Evolutionary conservation across 2,797 vertebrate genomes (phyloP).

Genomic region (Leptatherina wallacei): DNA sequence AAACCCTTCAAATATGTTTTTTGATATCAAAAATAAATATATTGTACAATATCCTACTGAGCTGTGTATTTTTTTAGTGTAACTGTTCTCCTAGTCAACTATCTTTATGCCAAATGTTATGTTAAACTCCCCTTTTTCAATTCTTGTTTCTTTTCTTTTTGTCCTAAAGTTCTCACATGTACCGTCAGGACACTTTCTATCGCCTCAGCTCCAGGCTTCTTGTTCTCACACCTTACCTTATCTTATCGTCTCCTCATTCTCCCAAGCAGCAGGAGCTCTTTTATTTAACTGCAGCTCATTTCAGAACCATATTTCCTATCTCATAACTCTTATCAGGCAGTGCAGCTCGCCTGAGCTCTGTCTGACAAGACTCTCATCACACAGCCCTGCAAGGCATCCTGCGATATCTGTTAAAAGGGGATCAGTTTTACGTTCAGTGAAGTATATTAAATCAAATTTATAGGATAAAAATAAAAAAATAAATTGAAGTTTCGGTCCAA

Average conservation of each 20-base stretch:
- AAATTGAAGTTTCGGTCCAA: not conserved
- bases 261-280: conserved; percentile 18
- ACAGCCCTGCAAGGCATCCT: not conserved
- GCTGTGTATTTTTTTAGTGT: not conserved
- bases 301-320: conserved; percentile 37
- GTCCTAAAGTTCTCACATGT: conserved; percentile 6
- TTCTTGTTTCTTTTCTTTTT: conserved; percentile 9
- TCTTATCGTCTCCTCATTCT: conserved; percentile 29
- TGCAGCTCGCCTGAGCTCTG: conserved; percentile 17
- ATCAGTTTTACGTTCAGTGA: not conserved
- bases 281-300: conserved; percentile 50
- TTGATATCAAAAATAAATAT: not conserved
- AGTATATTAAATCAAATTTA: not conserved
- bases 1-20: too few species aligned
- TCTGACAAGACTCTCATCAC: conserved; percentile 18
- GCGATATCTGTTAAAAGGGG: conserved; percentile 28
- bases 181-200: conserved; percentile 26
- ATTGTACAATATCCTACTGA: not conserved
- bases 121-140: not conserved
- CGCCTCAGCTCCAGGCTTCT: conserved; percentile 4
- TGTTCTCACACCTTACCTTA: conserved; percentile 41
- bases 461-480: not conserved
- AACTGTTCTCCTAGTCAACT: not conserved
- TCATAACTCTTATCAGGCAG: conserved; percentile 53
- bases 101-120: conserved; percentile 1